A percentile compares a stretch with the other conserved stretches of the same genome.
These are phyloP conservation scores for Dexiosoma caninum DNA, from an alignment of 2,888 invertebrate species.

Conservation along the genomic window DNA sequence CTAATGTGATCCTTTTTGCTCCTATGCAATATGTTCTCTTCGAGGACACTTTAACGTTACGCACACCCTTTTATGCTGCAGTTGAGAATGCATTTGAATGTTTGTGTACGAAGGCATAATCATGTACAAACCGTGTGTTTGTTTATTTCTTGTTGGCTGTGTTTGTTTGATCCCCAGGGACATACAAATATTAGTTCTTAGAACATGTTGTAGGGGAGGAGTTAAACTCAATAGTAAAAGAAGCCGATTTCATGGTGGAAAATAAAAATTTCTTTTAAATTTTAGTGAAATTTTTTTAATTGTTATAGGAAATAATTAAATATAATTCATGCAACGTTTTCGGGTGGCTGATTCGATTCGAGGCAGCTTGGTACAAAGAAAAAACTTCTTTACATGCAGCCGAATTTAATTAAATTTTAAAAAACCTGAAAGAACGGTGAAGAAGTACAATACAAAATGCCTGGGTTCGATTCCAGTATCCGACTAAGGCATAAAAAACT, in stretches of 20 bases:
- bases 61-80: constrained; percentile 30
- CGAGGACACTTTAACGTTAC: constrained; percentile 44
- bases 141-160: background rate
- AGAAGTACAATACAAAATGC: too few species aligned
- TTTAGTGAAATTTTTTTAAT: background rate
- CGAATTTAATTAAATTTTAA: too few species aligned
- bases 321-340: too few species aligned
- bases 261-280: background rate
- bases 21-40: constrained; percentile 35
- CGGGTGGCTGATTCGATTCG: too few species aligned
- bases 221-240: constrained; percentile 4
- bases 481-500: too few species aligned
- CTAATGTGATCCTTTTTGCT: constrained; percentile 49
- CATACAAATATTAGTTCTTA: constrained; percentile 25
- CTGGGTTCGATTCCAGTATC: too few species aligned
- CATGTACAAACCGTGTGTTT: background rate
- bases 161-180: background rate
- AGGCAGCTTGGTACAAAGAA: too few species aligned
- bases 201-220: constrained; percentile 29
- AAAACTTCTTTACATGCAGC: too few species aligned
- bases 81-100: constrained; percentile 17
- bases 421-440: too few species aligned
- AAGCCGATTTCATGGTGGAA: background rate
- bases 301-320: too few species aligned
- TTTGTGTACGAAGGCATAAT: background rate